Base-by-base conservation (phyloP, 2,888 invertebrate genomes). In the Trissolcus japonicus region DNA sequence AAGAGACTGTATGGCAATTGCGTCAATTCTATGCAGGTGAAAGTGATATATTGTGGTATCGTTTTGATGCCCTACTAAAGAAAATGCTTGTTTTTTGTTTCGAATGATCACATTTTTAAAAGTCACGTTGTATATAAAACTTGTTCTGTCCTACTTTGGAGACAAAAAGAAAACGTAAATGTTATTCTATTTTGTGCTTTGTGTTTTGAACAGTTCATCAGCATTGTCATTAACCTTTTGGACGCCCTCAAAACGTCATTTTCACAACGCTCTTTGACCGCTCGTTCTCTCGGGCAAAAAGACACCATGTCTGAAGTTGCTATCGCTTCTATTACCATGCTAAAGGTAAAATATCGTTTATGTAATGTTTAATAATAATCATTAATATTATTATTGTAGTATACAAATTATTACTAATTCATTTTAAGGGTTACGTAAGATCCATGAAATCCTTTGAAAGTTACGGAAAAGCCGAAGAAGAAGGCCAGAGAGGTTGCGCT, bases 171-270 rank as follows among this genome's bases (percentile, higher is more conserved):
- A 35, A 35, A 55, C 17, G 7, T 17, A n/a, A 56, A 13, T 16
- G 35, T 9, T 25, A 25, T 35, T n/a, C n/a, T 76, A 71, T 66
- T 76, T 68, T 68, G 29, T 41, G 59, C 48, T 54, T 80, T 76
- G 46, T 80, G 68, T 75, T 79, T 81, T 66, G 80, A 89, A 79
- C 91, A 97, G 96, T 95, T 97, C 91, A 95, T 97, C 91, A 95
- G 95, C 91, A 95, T 97, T 91, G 95, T 96, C 65, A 94, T 96
- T 86, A 96, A 96, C 89, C 93, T 97, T 53, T 90, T 97, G 91
- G 97, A 97, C 86, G 96, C 97, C 71, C 90, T 97, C 87, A 96
- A 96, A 90, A 96, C 96, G 29, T 96, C 96, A 41, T 96, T 97
- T 91, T 96, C 96, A 35, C 96, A 97, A 89, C 94, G 97, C 83